A percentile compares a stretch with the other conserved stretches of the same genome.
phyloP scores from a whole-genome alignment of 2,888 invertebrate genomes.

The Diarsia mendica region DNA sequence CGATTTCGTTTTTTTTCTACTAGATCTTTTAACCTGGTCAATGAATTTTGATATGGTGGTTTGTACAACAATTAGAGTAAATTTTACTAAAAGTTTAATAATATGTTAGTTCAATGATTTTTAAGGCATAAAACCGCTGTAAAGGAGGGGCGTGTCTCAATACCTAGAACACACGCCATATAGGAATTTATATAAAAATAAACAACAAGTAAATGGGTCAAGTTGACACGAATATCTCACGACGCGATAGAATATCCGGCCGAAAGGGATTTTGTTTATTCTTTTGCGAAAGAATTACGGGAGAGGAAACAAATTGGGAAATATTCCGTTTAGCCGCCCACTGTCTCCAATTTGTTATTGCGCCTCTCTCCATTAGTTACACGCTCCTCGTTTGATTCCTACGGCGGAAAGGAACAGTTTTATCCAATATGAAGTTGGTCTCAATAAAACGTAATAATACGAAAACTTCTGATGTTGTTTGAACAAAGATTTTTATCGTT shows the following conservation, averaged over 20 bases:
- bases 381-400: conserved; percentile 66
- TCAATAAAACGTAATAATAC: conserved; percentile 45
- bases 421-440: conserved; percentile 46
- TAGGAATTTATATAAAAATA: conserved; percentile 38
- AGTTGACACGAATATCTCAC: conserved; percentile 67
- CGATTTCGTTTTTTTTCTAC: neutral
- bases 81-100: too few species aligned
- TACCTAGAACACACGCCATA: neutral
- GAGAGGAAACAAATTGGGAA: conserved; percentile 75
- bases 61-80: too few species aligned
- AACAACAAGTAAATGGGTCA: conserved; percentile 68
- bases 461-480: conserved; percentile 37
- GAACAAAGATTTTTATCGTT: neutral
- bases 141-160: neutral
- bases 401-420: conserved; percentile 52
- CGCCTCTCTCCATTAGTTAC: conserved; percentile 76
- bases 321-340: conserved; percentile 75
- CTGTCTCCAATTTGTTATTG: conserved; percentile 78
- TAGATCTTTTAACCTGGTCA: neutral
- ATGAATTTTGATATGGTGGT: neutral
- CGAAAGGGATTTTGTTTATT: conserved; percentile 74
- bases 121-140: too few species aligned
- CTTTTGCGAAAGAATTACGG: conserved; percentile 71
- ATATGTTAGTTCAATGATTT: too few species aligned
- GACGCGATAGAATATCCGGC: conserved; percentile 65